Evolutionary conservation across 2,113 vertebrate genomes (phyloP), one percentile per base, ranked within the genome.

Genomic region (Sarotherodon lohbergeri): DNA sequence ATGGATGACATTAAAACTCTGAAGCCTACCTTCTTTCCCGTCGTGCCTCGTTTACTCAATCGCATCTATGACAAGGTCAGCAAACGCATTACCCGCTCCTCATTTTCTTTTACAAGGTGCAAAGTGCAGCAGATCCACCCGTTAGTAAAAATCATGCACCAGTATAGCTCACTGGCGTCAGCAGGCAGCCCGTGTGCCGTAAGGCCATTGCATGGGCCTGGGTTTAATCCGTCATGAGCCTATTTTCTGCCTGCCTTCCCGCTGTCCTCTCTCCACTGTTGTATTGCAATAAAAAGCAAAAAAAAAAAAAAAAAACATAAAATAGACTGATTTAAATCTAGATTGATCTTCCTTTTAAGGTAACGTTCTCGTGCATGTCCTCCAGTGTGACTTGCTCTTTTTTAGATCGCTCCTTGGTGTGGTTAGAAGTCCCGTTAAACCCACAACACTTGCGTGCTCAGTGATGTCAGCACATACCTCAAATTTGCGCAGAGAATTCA

Each of bases 1-100:
- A 97, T 96, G 96, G 97, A 97, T 3, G 97, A 97, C 95, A 97
- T 97, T 19, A 97, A 96, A 91, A 96, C 96, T 5, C 96, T 97
- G 82, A 96, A 94, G 82, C 97, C 97, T 3, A 96, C 96, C 54
- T 96, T 97, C 91, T 96, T 97, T 61, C 97, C 97, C 0, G 96
- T 97, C 7, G 96, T 97, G 55, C 97, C 96, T 10, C 96, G 96
- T 17, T 91, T 97, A 50, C 96, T 97, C 83, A 97, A 96, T 87
- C 96, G 96, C 86, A 97, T 97, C 89, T 97, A 97, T 9, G 96
- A 97, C 91, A 97, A 97, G 95, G 96, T 97, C 63, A 24, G 92
- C n/a, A 8, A 13, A 66, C 2, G 6, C 2, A 6, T 17, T 34
- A 9, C 4, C 8, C 2, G 11, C 4, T n/a, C 22, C 7, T 17